Conservation (phyloP, 2,113 vertebrate genomes). For the Morone chrysops region DNA sequence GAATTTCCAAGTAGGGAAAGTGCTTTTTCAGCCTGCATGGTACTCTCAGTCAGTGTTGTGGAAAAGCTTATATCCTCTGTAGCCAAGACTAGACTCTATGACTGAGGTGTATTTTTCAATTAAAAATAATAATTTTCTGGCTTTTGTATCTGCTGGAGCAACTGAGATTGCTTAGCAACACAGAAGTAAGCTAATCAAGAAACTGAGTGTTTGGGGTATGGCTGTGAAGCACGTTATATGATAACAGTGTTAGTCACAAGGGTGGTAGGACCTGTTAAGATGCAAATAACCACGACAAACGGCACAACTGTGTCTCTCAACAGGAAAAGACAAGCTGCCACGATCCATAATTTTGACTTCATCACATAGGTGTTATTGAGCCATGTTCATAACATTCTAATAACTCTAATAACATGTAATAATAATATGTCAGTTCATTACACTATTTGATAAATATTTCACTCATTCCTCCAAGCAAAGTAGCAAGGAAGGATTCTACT, state of each 20-base stretch:
- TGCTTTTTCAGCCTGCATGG: neutral
- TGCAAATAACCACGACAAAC: slow-evolving; percentile 55
- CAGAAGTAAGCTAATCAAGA: slow-evolving; percentile 58
- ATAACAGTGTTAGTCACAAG: slow-evolving; percentile 60
- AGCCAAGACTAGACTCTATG: neutral
- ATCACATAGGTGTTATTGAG: neutral
- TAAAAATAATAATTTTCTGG: slow-evolving; percentile 37
- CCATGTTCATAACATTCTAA: neutral
- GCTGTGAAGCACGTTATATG: slow-evolving; percentile 51
- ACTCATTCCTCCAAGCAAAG: neutral
- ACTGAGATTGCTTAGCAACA: slow-evolving; percentile 64
- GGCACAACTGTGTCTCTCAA: slow-evolving; percentile 8
- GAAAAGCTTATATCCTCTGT: neutral
- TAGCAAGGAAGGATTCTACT: neutral
- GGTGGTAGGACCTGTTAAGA: slow-evolving; percentile 47
- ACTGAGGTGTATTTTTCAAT: slow-evolving; percentile 34
- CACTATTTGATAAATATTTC: neutral
- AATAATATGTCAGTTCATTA: neutral
- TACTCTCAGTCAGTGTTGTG: neutral
- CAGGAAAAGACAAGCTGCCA: slow-evolving; percentile 17
- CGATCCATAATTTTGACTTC: neutral
- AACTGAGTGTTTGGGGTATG: slow-evolving; percentile 52
- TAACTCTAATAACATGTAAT: neutral
- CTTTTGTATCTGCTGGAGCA: slow-evolving; percentile 25
- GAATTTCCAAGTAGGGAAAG: neutral